Base-by-base conservation (phyloP, 2,113 vertebrate genomes). In the Meleagris gallopavo region DNA sequence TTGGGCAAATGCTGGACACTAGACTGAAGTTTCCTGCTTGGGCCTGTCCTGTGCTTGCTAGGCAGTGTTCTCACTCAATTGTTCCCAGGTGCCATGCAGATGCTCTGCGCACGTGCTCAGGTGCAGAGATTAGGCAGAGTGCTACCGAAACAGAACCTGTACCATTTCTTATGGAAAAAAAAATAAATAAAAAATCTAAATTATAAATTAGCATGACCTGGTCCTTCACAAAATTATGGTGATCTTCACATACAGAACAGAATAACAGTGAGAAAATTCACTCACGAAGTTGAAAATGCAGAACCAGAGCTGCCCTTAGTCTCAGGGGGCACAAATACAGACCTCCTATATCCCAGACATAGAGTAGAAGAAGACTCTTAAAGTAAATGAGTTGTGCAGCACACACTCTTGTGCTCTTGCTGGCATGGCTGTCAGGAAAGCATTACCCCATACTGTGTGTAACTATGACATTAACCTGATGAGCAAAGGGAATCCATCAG, bases 41-140 rank as follows among this genome's bases (percentile, higher is more conserved):
- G 27, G 15, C 16, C 8, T 14, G 24, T 52, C 41, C 48, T 46
- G 38, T 3, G 0, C 29, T 60, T 17, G 34, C 11, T 9, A 50
- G 9, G 7, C 32, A 30, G 22, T 17, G 27, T 45, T 54, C 22
- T 64, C 21, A 29, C 32, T 11, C 0, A 14, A 45, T 16, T 27
- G 27, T 12, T 64, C 41, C 40, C 25, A 19, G 43, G 20, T 46
- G 62, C 27, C 62, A 45, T 0, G 0, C 3, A 32, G 14, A 7
- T 3, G 2, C 5, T 50, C 14, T n/a, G 38, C 0, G 0, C 13
- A 48, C 57, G 9, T 1, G 1, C 24, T 21, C 54, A 57, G 54
- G 29, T 18, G 9, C 19, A n/a, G 19, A 90, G 17, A 52, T 14
- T 6, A 52, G 46, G 27, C 15, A 55, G 43, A 29, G 57, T 1